These are phyloP conservation scores for Allacma fusca DNA, from an alignment of 2,888 invertebrate species.

Conservation along the genomic window DNA sequence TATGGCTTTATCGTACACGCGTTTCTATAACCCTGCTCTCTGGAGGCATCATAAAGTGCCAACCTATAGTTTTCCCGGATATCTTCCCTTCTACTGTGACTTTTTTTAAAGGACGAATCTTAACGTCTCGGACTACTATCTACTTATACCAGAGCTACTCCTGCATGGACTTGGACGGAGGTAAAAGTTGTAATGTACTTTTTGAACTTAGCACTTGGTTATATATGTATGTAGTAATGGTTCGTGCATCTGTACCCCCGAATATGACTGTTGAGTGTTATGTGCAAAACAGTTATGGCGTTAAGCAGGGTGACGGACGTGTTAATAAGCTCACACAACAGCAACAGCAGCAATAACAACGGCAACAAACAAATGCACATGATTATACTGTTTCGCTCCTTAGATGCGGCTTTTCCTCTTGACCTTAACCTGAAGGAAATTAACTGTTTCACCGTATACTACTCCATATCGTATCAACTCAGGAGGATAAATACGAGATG, in stretches of 20 bases:
- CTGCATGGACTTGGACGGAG: too few relatives aligned
- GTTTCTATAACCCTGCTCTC: background rate
- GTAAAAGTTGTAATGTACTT: too few relatives aligned
- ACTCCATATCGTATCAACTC: constrained; percentile 14
- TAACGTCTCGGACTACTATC: too few relatives aligned
- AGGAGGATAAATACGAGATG: constrained; percentile 12
- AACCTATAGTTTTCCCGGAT: background rate
- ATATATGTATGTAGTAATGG: too few relatives aligned
- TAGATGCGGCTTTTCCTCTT: constrained; percentile 48
- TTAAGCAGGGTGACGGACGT: constrained; percentile 8
- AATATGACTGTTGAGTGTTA: too few relatives aligned
- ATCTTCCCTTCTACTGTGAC: too few relatives aligned
- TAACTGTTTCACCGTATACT: constrained; percentile 53
- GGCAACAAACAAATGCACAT: background rate
- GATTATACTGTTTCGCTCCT: constrained; percentile 10
- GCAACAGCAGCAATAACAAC: background rate
- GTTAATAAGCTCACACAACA: constrained; percentile 19
- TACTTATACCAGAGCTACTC: too few relatives aligned
- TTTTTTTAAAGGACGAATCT: too few relatives aligned
- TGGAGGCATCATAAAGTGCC: background rate
- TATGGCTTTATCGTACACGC: background rate
- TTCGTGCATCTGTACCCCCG: too few relatives aligned
- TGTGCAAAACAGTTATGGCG: background rate
- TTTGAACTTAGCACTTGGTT: too few relatives aligned
- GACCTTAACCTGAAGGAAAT: constrained; percentile 59